Percentiles rank a stretch among this genome's conserved stretches.
phyloP scores from a whole-genome alignment of 2,888 invertebrate genomes.

The Ptilodon capucinus region DNA sequence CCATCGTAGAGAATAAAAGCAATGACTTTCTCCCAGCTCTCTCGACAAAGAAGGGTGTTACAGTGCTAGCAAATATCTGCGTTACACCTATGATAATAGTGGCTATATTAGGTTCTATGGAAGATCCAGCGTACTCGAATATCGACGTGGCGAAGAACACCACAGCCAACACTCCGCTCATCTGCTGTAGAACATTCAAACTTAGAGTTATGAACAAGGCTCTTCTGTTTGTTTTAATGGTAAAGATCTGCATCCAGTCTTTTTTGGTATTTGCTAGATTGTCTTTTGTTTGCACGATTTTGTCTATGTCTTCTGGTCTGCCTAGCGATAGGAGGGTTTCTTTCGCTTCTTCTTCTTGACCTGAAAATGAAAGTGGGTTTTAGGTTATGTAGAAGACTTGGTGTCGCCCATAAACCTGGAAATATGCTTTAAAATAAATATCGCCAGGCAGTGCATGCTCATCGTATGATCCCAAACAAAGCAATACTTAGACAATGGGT shows the following conservation, averaged over 20 bases:
- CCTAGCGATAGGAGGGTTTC: slow-evolving; percentile 37
- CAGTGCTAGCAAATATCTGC: slow-evolving; percentile 38
- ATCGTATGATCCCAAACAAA: no score
- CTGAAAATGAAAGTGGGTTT: no score
- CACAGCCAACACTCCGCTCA: slow-evolving; percentile 47
- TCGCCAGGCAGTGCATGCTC: no score
- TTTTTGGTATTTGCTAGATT: slow-evolving; percentile 7
- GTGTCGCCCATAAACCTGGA: no score
- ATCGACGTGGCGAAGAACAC: slow-evolving; percentile 47
- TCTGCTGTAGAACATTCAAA: slow-evolving; percentile 42
- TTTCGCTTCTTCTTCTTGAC: slow-evolving; percentile 34
- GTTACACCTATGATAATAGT: slow-evolving; percentile 52
- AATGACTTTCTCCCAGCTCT: slow-evolving; percentile 46
- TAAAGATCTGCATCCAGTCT: slow-evolving; percentile 31
- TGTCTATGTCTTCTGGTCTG: slow-evolving; percentile 42
- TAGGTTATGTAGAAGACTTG: no score
- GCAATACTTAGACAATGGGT: no score
- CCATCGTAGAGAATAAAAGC: slow-evolving; percentile 41
- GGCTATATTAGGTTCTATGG: slow-evolving; percentile 43
- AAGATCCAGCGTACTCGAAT: slow-evolving; percentile 47
- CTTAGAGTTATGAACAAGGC: slow-evolving; percentile 44
- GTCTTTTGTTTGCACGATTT: slow-evolving; percentile 27
- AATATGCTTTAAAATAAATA: no score
- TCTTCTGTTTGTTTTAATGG: slow-evolving; percentile 42
- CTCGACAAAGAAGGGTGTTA: slow-evolving; percentile 52